Evolutionary conservation across 1,140 invertebrate genomes (phyloP).

Genomic region (Drosophila serrata): DNA sequence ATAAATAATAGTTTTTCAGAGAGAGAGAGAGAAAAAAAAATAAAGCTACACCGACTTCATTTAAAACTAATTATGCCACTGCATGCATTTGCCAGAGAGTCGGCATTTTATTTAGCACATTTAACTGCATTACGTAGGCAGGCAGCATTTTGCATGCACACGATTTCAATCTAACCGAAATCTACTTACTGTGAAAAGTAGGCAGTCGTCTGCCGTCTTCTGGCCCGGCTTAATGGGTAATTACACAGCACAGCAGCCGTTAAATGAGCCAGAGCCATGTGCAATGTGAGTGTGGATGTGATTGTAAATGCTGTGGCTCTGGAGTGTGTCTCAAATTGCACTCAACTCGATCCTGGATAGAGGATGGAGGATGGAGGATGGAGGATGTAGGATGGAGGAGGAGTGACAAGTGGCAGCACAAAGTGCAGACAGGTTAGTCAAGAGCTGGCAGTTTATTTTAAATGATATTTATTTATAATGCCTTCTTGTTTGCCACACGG

Average conservation of each 20-base stretch:
- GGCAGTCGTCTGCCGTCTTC: conserved; percentile 52
- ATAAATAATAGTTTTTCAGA: background rate
- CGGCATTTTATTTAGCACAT: conserved; percentile 80
- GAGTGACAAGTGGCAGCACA: conserved; percentile 49
- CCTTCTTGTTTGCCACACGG: conserved; percentile 31
- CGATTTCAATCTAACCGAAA: conserved; percentile 60
- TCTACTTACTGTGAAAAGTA: conserved; percentile 71
- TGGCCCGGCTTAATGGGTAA: conserved; percentile 74
- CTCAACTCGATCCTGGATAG: conserved; percentile 61
- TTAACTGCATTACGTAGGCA: conserved; percentile 71
- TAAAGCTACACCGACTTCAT: conserved; percentile 43
- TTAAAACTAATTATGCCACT: conserved; percentile 71
- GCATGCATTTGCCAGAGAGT: conserved; percentile 49
- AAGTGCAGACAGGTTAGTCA: conserved; percentile 81
- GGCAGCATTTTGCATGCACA: conserved; percentile 66
- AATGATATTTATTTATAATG: conserved; percentile 83
- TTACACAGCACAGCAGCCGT: conserved; percentile 73
- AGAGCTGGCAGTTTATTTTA: conserved; percentile 77
- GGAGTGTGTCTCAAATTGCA: conserved; percentile 61
- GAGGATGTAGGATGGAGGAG: conserved; percentile 12
- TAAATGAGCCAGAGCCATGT: conserved; percentile 55
- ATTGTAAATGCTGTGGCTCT: conserved; percentile 5
- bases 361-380: conserved; percentile 12
- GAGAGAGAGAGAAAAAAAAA: background rate
- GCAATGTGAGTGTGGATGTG: conserved; percentile 13